phyloP scores from a whole-genome alignment of 2,888 invertebrate genomes.

The Parnassius smintheus region DNA sequence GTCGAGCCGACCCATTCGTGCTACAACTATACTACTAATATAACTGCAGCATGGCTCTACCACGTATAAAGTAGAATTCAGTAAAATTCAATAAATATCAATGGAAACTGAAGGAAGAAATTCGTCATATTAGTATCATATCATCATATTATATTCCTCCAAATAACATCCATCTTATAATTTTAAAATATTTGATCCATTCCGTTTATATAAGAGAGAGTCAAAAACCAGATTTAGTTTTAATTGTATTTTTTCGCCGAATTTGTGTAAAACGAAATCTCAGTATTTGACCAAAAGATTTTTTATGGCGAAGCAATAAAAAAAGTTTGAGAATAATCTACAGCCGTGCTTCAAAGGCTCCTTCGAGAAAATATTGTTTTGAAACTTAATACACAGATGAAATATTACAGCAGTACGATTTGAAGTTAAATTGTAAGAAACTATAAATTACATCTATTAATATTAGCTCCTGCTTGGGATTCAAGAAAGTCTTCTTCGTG shows the following conservation, averaged over 20 bases:
- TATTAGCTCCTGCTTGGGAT: too few relatives aligned
- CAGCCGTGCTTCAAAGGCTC: slow-evolving; percentile 27
- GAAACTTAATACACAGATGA: slow-evolving; percentile 13
- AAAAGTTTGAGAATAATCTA: slow-evolving; percentile 27
- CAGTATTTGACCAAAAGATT: slow-evolving; percentile 19
- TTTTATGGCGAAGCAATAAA: slow-evolving; percentile 23
- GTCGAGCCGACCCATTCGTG: too few relatives aligned
- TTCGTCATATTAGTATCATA: too few relatives aligned
- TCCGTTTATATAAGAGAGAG: slow-evolving; percentile 11
- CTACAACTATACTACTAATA: too few relatives aligned
- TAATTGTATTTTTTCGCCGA: slow-evolving; percentile 8
- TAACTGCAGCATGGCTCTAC: too few relatives aligned
- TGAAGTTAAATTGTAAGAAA: not conserved
- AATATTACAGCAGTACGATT: slow-evolving; percentile 3
- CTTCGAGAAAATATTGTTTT: slow-evolving; percentile 25
- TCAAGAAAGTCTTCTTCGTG: too few relatives aligned
- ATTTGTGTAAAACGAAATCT: slow-evolving; percentile 13
- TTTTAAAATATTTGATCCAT: not conserved
- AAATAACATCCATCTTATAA: not conserved
- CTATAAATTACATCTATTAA: too few relatives aligned
- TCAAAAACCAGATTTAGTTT: slow-evolving; percentile 5
- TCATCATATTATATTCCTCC: too few relatives aligned
- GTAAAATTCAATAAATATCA: too few relatives aligned
- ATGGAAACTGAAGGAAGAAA: too few relatives aligned
- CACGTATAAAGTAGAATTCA: too few relatives aligned